These are phyloP conservation scores for Cladorhizidae sp. DNA, from an alignment of 37 sponge, comb jelly and placozoan genomes.

Conservation along the genomic window DNA sequence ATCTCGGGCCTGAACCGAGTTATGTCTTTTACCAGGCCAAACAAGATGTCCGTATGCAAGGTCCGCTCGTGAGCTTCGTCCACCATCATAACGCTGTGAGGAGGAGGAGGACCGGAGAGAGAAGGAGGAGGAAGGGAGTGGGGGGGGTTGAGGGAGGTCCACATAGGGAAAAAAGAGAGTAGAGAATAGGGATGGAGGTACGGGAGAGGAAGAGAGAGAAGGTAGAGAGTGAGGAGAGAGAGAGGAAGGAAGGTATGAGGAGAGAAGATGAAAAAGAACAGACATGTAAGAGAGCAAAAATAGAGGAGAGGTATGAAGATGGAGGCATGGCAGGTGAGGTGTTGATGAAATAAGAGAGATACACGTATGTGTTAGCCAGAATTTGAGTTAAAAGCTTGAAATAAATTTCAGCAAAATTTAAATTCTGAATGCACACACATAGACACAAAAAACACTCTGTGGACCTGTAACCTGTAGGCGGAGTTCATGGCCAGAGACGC, in stretches of 20 bases:
- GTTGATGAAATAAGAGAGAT: too few relatives aligned
- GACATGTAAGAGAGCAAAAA: background rate
- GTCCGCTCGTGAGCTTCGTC: conserved; percentile 99
- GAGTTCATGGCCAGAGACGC: too few relatives aligned
- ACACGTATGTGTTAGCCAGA: too few relatives aligned
- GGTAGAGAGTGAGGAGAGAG: conserved; percentile 1
- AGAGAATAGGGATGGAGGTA: background rate
- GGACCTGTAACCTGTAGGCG: too few relatives aligned
- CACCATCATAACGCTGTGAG: conserved; percentile 87
- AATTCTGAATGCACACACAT: too few relatives aligned
- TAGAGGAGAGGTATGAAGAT: background rate
- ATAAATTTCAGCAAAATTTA: too few relatives aligned
- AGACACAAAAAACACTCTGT: too few relatives aligned
- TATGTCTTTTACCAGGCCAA: conserved; percentile 99
- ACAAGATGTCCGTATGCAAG: conserved; percentile 96
- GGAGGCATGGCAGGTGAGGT: too few relatives aligned
- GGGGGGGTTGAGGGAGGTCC: too few relatives aligned
- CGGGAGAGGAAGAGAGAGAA: background rate
- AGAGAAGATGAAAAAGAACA: background rate
- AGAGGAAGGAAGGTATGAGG: background rate
- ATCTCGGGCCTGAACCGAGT: conserved; percentile 93
- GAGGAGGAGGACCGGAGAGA: background rate
- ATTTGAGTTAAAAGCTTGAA: too few relatives aligned
- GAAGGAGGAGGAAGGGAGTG: background rate
- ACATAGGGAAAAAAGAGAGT: background rate